A percentile compares a stretch with the other conserved stretches of the same genome.
These are phyloP conservation scores for Margaritifera margaritifera DNA, from an alignment of 2,888 invertebrate genomes.

Conservation along the genomic window DNA sequence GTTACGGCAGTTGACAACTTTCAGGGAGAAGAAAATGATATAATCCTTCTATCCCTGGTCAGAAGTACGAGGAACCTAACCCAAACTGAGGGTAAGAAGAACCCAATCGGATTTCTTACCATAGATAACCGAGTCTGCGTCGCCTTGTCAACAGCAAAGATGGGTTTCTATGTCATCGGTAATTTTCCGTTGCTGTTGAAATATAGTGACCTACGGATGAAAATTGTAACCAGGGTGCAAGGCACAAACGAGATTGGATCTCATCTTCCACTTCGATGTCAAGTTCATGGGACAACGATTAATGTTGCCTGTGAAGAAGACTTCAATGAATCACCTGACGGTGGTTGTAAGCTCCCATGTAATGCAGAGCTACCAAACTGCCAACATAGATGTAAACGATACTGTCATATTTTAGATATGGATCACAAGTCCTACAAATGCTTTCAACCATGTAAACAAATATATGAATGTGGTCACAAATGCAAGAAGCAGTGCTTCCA, in stretches of 20 bases:
- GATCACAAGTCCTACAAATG: conserved; percentile 14
- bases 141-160: conserved; percentile 68
- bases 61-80: conserved; percentile 53
- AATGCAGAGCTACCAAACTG: conserved; percentile 27
- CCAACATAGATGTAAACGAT: conserved; percentile 32
- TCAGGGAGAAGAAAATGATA: conserved; percentile 72
- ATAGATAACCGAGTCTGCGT: conserved; percentile 69
- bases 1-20: conserved; percentile 67
- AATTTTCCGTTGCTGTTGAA: conserved; percentile 52
- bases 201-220: conserved; percentile 39
- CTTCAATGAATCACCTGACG: conserved; percentile 46
- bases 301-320: conserved; percentile 33
- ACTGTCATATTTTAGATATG: conserved; percentile 21
- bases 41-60: conserved; percentile 70
- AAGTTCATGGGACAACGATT: conserved; percentile 44
- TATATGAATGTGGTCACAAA: conserved; percentile 1
- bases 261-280: conserved; percentile 47
- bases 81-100: neutral
- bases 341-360: conserved; percentile 56
- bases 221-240: conserved; percentile 38
- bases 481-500: conserved; percentile 10
- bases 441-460: conserved; percentile 8
- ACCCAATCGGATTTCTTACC: conserved; percentile 65
- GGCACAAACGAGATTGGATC: conserved; percentile 18
- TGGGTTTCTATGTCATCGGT: conserved; percentile 69